These are phyloP conservation scores for Phoebastria nigripes DNA, from an alignment of 2,797 vertebrate genomes.

Conservation along the genomic window DNA sequence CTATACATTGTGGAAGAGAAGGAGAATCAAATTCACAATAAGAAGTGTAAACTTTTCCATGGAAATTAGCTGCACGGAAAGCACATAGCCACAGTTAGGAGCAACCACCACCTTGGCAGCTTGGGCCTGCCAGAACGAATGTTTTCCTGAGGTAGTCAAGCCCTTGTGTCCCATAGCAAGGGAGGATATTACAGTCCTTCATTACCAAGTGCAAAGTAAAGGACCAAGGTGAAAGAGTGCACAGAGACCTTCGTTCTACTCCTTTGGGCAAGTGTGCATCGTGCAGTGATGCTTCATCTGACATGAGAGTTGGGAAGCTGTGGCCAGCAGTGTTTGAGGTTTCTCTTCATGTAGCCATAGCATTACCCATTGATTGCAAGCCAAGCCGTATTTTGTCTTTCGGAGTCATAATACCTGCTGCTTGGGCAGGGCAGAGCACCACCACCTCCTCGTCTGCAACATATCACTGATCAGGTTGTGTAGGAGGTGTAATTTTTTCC, in stretches of 20 bases:
- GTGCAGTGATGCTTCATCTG: not conserved
- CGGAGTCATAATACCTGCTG: not conserved
- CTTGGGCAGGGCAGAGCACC: slow-evolving; percentile 20
- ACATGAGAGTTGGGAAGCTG: not conserved
- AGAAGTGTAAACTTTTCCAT: not conserved
- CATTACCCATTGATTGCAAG: not conserved
- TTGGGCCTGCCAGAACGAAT: not conserved
- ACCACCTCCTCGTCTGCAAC: not conserved
- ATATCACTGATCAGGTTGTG: not conserved
- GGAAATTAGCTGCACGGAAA: not conserved
- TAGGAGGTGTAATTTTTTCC: not conserved
- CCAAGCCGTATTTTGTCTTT: not conserved
- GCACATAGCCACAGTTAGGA: not conserved
- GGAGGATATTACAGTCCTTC: not conserved
- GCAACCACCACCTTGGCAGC: not conserved
- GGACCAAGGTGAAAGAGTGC: not conserved
- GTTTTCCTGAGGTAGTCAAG: not conserved
- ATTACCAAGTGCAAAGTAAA: not conserved
- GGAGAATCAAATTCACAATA: not conserved
- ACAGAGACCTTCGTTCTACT: not conserved
- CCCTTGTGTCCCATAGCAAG: not conserved
- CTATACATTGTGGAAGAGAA: not conserved
- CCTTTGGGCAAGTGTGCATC: not conserved
- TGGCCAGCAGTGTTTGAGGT: not conserved
- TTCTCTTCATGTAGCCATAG: not conserved